Base-by-base conservation (phyloP, 2,888 invertebrate genomes). In the Taphrorychus bicolor region DNA sequence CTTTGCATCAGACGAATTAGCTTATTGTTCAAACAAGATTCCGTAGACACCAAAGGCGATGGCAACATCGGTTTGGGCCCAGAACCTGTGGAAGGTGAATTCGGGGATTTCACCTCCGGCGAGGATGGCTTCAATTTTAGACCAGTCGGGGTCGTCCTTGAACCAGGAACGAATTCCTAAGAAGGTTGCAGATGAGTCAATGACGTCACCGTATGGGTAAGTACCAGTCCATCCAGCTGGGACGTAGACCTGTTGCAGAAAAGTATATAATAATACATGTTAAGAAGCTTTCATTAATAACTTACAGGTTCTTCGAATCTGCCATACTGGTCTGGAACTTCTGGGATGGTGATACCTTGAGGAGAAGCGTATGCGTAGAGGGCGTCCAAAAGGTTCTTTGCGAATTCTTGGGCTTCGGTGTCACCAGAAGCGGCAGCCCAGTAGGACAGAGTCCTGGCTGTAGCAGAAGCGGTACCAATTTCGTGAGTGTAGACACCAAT, bases 61-160 rank as follows among this genome's bases (percentile, higher is more conserved):
- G 57, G 74, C 74, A 45, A 73, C 65, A 57, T 75, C 74, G 64
- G 73, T 59, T 65, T 75, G 74, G 21, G 73, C 68, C 74, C 74
- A 75, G 72, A 74, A 75, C 45, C 74, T 70, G 70, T 75, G 74
- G 68, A 66, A 74, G 16, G 66, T 68, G 61, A 75, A 73, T 11
- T 49, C 61, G 5, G 74, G 74, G 22, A 69, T 73, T 22, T 54
- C 60, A 1, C 74, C 74, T 18, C 74, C 73, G 17, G 70, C 69
- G 5, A 75, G 52, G 59, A 71, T 56, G 16, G 42, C 42, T 24
- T 73, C 66, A 5, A 74, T 70, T 49, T 71, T 70, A 16, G 69
- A 21, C 71, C 71, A 74, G 4, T 71, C 59, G 1, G 73, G 69
- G 63, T 74, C 74, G 0, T 73, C 63, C 64, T 73, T 73, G 59